phyloP scores from a whole-genome alignment of 1,140 invertebrate genomes.

The Oppia nitens region DNA sequence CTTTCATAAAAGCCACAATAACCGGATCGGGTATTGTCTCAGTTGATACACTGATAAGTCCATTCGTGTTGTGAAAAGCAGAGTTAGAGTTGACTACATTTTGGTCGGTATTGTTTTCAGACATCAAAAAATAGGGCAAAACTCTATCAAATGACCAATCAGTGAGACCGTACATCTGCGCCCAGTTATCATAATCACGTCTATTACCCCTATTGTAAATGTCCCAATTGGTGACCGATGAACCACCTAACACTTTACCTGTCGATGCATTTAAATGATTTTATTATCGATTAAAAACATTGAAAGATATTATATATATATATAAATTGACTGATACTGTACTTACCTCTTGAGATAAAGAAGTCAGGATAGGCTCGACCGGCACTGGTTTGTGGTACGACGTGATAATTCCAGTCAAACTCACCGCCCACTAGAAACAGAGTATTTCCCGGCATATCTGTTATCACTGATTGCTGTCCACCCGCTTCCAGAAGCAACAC shows the following conservation, averaged over 20 bases:
- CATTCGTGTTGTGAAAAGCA: background rate
- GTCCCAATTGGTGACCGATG: conserved; percentile 83
- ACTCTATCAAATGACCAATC: conserved; percentile 43
- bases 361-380: conserved; percentile 52
- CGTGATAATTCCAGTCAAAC: conserved; percentile 62
- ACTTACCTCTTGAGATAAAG: conserved; percentile 6
- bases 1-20: background rate
- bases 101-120: conserved; percentile 40
- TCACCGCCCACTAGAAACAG: conserved; percentile 68
- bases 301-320: background rate
- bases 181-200: conserved; percentile 82
- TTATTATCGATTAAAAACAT: no score
- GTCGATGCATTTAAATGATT: no score
- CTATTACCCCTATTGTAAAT: conserved; percentile 80
- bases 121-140: conserved; percentile 38
- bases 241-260: conserved; percentile 40
- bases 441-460: conserved; percentile 67
- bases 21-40: conserved; percentile 8
- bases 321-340: background rate
- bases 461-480: conserved; percentile 72
- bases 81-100: background rate
- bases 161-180: conserved; percentile 47
- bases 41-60: background rate
- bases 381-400: conserved; percentile 62
- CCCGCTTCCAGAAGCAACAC: conserved; percentile 75